Conservation (phyloP, 1,140 invertebrate species). For the Trissolcus basalis region DNA sequence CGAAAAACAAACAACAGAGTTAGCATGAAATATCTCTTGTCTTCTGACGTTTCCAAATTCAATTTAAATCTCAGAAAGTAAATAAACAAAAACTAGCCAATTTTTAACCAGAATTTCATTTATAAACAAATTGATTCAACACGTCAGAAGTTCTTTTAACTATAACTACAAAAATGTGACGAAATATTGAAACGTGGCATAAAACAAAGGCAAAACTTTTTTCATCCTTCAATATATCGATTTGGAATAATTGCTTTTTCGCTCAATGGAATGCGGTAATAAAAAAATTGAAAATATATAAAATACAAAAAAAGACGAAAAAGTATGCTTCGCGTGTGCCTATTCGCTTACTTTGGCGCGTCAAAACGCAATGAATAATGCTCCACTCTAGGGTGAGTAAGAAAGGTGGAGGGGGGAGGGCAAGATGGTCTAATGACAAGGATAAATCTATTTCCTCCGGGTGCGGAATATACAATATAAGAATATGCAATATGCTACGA, state of each 20-base stretch:
- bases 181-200: too few species aligned
- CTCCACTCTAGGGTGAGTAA: slow-evolving; percentile 1
- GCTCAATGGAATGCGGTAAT: slow-evolving; percentile 8
- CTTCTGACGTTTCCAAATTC: too few species aligned
- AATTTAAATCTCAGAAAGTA: too few species aligned
- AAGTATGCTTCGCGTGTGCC: slow-evolving; percentile 24
- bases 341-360: slow-evolving; percentile 47
- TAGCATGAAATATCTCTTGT: too few species aligned
- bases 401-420: slow-evolving; percentile 25
- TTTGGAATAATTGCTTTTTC: slow-evolving; percentile 23
- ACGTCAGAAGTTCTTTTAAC: too few species aligned
- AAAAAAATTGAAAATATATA: slow-evolving; percentile 25
- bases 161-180: too few species aligned
- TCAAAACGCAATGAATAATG: slow-evolving; percentile 69
- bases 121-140: too few species aligned
- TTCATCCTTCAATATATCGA: too few species aligned
- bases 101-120: too few species aligned
- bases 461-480: slow-evolving; percentile 67
- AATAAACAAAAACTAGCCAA: too few species aligned
- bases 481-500: slow-evolving; percentile 12
- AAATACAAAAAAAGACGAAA: slow-evolving; percentile 20
- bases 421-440: slow-evolving; percentile 46
- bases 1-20: too few species aligned
- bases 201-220: too few species aligned
- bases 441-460: slow-evolving; percentile 72